A percentile compares a stretch with the other conserved stretches of the same genome.
phyloP scores from a whole-genome alignment of 2,888 invertebrate species.

The Muschampia plurimacula region DNA sequence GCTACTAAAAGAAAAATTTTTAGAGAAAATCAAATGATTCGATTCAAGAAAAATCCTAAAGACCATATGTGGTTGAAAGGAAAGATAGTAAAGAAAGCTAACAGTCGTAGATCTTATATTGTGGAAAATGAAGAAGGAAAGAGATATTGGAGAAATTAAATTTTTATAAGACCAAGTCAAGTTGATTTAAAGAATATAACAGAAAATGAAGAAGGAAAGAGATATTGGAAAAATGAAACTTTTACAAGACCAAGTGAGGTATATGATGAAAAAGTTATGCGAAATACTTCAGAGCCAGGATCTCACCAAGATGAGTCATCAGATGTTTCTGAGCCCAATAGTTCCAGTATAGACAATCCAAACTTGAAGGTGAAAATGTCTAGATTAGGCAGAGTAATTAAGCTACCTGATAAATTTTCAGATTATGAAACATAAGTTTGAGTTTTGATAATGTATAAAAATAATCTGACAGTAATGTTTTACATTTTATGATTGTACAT shows the following conservation, averaged over 20 bases:
- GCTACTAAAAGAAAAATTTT: background rate
- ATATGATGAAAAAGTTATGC: constrained; percentile 1
- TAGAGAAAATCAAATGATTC: background rate
- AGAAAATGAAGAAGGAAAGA: constrained; percentile 1
- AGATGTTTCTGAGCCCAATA: background rate
- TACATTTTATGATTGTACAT: background rate
- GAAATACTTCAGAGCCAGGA: background rate
- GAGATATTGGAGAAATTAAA: constrained; percentile 4
- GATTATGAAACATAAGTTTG: background rate
- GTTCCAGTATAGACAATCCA: background rate
- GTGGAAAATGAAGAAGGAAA: constrained; percentile 4
- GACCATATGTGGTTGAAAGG: background rate
- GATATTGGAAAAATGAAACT: background rate
- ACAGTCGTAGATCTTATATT: constrained; percentile 2
- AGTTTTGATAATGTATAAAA: background rate
- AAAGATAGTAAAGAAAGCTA: background rate
- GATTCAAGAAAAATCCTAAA: constrained; percentile 1
- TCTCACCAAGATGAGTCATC: background rate
- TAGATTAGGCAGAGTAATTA: background rate
- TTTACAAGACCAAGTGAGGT: background rate
- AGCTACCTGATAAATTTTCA: background rate
- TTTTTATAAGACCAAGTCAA: background rate
- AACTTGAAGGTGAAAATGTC: background rate
- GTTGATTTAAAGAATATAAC: background rate
- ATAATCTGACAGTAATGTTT: background rate